Evolutionary conservation across 2,797 vertebrate genomes (phyloP), one percentile per base, ranked within the genome.

Genomic region (Avahi laniger): DNA sequence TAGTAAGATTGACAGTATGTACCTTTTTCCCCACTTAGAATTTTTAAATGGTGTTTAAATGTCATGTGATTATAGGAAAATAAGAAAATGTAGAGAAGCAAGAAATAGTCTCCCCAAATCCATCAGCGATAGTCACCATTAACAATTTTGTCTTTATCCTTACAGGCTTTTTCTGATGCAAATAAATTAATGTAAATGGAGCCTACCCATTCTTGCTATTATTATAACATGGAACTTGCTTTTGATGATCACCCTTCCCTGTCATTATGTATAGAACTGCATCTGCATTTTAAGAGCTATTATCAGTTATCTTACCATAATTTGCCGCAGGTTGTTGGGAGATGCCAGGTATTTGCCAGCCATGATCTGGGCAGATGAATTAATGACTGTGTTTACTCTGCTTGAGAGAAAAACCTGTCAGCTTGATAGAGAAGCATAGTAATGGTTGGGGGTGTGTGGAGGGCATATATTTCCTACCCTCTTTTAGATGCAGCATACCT

Each of bases 121-220:
- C 0, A 5, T 50, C 59, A 72, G 69, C 26, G 20, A 30, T 5
- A 41, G 38, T 86, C 22, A 67, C 50, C 10, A 0, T 28, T 50
- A 65, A 72, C 9, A 26, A 33, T 72, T 88, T 82, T 24, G 1
- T 80, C 38, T 59, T 70, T 83, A 38, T 57, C 38, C 30, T 54
- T 33, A 5, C 18, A 35, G 52, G 43, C 52, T 90, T 82, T 94
- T 69, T 86, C 90, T 70, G 76, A 82, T 96, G 46, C 69, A 82
- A 26, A 57, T 86, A 75, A 15, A 18, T 28, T 24, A 4, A 73
- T 38, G 28, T 72, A 91, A 76, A 70, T 48, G 28, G 61, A 13
- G 24, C 75, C 54, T 41, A 48, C 81, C 46, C 33, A 50, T 26
- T 76, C 26, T 33, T n/a, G 7, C 33, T 75, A 7, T 84, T 65